Percentiles rank a stretch among this genome's conserved stretches.
Conservation (phyloP, 2,797 vertebrate species). For the Megalops cyprinoides region DNA sequence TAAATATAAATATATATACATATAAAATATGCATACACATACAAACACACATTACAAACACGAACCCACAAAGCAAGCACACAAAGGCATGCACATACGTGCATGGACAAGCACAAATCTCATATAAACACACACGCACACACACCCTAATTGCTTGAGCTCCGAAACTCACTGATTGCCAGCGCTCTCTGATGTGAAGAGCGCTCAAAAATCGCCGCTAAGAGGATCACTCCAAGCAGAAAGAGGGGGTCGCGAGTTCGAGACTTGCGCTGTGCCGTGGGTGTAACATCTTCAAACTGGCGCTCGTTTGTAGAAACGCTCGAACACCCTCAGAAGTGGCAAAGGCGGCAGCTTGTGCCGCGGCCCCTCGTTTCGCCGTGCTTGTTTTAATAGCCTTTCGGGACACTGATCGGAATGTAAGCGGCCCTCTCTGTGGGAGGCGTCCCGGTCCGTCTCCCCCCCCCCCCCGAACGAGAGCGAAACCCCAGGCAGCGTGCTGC, state of each 20-base stretch:
- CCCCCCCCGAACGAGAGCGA: background rate
- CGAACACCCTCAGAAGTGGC: background rate
- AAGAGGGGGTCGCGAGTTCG: background rate
- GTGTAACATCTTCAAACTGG: background rate
- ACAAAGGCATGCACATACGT: background rate
- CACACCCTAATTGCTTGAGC: background rate
- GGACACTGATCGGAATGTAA: background rate
- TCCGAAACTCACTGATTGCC: background rate
- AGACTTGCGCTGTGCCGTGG: background rate
- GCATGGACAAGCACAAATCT: background rate
- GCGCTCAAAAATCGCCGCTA: background rate
- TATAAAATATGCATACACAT: no score
- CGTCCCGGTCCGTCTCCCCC: background rate
- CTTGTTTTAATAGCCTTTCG: background rate
- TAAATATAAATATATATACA: no score
- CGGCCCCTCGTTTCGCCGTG: background rate
- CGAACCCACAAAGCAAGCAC: background rate
- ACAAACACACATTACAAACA: background rate
- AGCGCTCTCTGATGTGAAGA: slow-evolving; percentile 1
- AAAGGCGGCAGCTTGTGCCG: background rate
- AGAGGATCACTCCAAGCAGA: background rate
- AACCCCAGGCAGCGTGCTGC: background rate
- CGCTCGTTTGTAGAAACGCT: background rate
- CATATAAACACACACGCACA: background rate
- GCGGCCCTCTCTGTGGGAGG: background rate